phyloP scores from a whole-genome alignment of 2,113 vertebrate genomes.

The Indri indri region DNA sequence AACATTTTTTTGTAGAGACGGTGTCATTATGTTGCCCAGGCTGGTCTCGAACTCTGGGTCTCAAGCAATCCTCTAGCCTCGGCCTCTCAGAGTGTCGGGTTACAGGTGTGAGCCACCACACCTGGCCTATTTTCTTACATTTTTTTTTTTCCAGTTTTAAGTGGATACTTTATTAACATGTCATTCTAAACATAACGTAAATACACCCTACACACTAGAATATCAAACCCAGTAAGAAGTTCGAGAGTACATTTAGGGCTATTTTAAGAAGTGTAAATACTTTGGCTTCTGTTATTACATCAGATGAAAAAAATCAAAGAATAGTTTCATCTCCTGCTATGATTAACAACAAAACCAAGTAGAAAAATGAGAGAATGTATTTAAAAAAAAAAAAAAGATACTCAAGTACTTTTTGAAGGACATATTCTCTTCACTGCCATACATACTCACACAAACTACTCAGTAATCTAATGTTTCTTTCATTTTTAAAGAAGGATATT shows the following conservation, averaged over 20 bases:
- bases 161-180: slow-evolving; percentile 62
- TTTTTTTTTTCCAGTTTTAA: neutral
- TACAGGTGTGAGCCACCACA: too few relatives aligned
- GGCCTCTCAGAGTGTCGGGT: too few relatives aligned
- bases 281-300: slow-evolving; percentile 67
- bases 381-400: neutral
- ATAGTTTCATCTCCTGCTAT: slow-evolving; percentile 24
- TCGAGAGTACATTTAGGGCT: slow-evolving; percentile 42
- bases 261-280: slow-evolving; percentile 56
- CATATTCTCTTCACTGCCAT: neutral
- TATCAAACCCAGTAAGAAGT: slow-evolving; percentile 73
- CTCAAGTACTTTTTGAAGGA: slow-evolving; percentile 29
- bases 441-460: neutral
- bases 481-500: neutral
- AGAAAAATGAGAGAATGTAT: slow-evolving; percentile 63
- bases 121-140: too few relatives aligned
- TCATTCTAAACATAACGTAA: slow-evolving; percentile 62
- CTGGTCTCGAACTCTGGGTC: too few relatives aligned
- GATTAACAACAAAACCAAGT: slow-evolving; percentile 63
- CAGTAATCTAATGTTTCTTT: neutral
- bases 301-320: slow-evolving; percentile 47
- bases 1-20: too few relatives aligned
- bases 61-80: too few relatives aligned
- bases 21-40: too few relatives aligned
- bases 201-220: slow-evolving; percentile 18